Conservation (phyloP, 2,113 vertebrate genomes). For the Spermophilus dauricus region DNA sequence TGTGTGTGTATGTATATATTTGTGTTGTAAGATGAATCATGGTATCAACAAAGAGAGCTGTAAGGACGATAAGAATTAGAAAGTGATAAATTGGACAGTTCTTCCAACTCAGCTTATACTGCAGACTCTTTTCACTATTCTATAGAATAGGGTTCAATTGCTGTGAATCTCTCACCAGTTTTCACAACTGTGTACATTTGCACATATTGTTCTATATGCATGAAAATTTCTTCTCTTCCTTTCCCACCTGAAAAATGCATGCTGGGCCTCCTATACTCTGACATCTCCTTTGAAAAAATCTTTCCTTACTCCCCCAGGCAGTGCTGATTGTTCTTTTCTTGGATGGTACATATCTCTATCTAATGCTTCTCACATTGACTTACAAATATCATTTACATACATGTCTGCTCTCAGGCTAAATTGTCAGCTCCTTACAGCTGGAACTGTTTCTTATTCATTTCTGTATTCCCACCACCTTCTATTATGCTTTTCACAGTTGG, state of each 20-base stretch:
- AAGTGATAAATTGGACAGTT: not conserved
- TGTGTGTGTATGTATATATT: not conserved
- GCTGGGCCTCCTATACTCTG: not conserved
- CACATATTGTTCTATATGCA: not conserved
- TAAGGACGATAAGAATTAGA: not conserved
- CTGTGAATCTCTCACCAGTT: not conserved
- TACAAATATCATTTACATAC: conserved; percentile 49
- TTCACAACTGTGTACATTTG: not conserved
- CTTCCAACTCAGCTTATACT: not conserved
- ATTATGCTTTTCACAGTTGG: conserved; percentile 51
- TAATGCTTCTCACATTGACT: conserved; percentile 29
- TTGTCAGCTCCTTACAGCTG: not conserved
- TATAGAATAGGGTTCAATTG: not conserved
- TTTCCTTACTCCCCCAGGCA: not conserved
- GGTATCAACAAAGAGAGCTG: not conserved
- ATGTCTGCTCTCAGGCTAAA: conserved; percentile 47
- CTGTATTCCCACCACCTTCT: not conserved
- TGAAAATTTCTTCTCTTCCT: not conserved
- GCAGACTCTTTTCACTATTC: not conserved
- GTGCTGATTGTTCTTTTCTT: not conserved
- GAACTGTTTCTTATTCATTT: conserved; percentile 27
- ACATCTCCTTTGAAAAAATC: conserved; percentile 10
- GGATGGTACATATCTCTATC: not conserved
- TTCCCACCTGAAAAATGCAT: conserved; percentile 14
- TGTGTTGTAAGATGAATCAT: not conserved